phyloP scores from a whole-genome alignment of 2,113 vertebrate species.

The Lagopus leucura region DNA sequence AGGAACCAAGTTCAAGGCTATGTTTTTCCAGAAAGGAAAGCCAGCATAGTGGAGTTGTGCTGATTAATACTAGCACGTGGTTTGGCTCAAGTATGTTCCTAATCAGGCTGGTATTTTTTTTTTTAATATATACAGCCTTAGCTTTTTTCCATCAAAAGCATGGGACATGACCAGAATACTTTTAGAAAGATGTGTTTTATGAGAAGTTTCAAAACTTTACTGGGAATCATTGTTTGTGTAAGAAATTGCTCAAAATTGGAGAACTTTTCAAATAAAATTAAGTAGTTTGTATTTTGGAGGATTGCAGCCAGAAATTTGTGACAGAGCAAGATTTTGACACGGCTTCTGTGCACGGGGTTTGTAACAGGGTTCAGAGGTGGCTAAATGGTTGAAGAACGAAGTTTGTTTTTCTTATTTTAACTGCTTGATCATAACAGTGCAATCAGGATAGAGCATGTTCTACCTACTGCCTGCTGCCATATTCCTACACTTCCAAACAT shows the following conservation, averaged over 20 bases:
- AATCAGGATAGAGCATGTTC: rapidly evolving
- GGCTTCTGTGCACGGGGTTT: not conserved
- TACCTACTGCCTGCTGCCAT: not conserved
- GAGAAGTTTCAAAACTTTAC: constrained; percentile 2
- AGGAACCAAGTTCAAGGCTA: not conserved
- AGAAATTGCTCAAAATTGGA: not conserved
- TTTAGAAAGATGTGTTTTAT: not conserved
- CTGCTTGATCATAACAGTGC: not conserved
- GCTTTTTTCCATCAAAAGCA: not conserved
- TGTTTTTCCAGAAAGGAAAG: not conserved
- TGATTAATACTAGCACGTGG: not conserved
- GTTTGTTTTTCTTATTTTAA: constrained; percentile 24
- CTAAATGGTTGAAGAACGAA: not conserved
- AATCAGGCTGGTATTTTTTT: not conserved
- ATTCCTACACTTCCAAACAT: not conserved
- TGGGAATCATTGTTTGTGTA: not conserved
- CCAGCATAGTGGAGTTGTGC: not conserved
- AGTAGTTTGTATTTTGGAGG: not conserved
- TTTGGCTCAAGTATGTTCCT: not conserved
- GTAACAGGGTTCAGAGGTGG: not conserved
- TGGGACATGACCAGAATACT: not conserved
- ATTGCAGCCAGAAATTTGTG: not conserved
- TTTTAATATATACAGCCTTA: not conserved
- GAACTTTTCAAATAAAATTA: constrained; percentile 13
- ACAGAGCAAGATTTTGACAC: not conserved